These are phyloP conservation scores for Odobenus rosmarus DNA, from an alignment of 2,113 vertebrate genomes.

Conservation along the genomic window DNA sequence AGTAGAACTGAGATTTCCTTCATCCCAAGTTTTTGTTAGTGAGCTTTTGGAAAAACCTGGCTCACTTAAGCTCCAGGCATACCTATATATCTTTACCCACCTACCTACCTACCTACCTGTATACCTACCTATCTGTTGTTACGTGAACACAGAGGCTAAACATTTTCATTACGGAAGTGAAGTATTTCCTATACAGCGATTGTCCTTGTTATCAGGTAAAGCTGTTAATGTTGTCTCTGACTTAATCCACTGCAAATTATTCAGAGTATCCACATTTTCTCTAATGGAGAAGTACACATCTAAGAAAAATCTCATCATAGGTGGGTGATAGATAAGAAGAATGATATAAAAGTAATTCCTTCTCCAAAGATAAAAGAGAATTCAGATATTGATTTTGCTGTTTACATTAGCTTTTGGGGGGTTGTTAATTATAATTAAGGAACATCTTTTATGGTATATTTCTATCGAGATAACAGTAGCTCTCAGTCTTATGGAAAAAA, in stretches of 20 bases:
- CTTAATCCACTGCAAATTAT: not conserved
- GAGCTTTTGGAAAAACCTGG: constrained; percentile 21
- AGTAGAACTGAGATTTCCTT: not conserved
- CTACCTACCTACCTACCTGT: not conserved
- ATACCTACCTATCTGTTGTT: not conserved
- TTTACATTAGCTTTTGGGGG: not conserved
- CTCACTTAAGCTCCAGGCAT: not conserved
- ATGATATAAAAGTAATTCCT: not conserved
- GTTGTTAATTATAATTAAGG: constrained; percentile 19
- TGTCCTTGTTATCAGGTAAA: not conserved
- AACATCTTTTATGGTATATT: not conserved
- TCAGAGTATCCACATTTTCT: not conserved
- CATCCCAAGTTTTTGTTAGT: not conserved
- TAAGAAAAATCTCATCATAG: not conserved
- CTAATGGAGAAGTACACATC: not conserved
- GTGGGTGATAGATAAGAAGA: not conserved
- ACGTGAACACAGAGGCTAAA: not conserved
- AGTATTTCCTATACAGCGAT: constrained; percentile 10
- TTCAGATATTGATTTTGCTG: not conserved
- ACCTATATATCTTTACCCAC: not conserved
- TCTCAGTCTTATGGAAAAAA: not conserved
- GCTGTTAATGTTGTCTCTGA: not conserved
- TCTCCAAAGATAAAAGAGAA: not conserved
- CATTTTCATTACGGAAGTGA: constrained; percentile 20
- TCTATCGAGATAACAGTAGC: not conserved